phyloP scores from a whole-genome alignment of 2,113 vertebrate species.

The Girardinichthys multiradiatus region DNA sequence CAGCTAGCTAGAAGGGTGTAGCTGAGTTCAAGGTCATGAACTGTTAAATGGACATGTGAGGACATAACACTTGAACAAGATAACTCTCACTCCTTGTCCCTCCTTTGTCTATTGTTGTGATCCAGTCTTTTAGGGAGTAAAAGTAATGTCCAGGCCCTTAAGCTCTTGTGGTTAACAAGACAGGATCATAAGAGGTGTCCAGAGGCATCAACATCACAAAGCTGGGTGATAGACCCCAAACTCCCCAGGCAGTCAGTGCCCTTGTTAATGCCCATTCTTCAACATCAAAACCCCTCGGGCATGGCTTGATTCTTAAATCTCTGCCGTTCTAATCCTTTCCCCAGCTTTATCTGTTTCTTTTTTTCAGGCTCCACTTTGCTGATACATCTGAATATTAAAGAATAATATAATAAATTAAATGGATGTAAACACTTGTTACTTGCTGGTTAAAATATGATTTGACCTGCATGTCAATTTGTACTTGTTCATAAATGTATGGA shows the following conservation, averaged over 20 bases:
- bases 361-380: neutral
- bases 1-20: conserved; percentile 41
- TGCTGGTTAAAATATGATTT: neutral
- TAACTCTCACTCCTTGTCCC: conserved; percentile 40
- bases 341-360: neutral
- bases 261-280: conserved; percentile 39
- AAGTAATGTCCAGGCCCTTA: conserved; percentile 70
- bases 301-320: conserved; percentile 13
- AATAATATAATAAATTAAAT: too few relatives aligned
- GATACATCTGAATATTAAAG: neutral
- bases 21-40: conserved; percentile 52
- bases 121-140: conserved; percentile 67
- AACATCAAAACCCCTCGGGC: conserved; percentile 38
- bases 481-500: neutral
- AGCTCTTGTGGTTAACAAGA: conserved; percentile 57
- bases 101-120: conserved; percentile 62
- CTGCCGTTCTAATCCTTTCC: conserved; percentile 1
- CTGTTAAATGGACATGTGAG: conserved; percentile 56
- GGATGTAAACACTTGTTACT: neutral
- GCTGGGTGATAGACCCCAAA: conserved; percentile 45
- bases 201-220: conserved; percentile 70
- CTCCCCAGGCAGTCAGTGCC: conserved; percentile 37
- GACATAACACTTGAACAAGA: conserved; percentile 57
- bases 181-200: conserved; percentile 64
- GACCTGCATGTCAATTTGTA: neutral